These are phyloP conservation scores for Branchellion lobata DNA, from an alignment of 2,888 invertebrate genomes.

Conservation along the genomic window DNA sequence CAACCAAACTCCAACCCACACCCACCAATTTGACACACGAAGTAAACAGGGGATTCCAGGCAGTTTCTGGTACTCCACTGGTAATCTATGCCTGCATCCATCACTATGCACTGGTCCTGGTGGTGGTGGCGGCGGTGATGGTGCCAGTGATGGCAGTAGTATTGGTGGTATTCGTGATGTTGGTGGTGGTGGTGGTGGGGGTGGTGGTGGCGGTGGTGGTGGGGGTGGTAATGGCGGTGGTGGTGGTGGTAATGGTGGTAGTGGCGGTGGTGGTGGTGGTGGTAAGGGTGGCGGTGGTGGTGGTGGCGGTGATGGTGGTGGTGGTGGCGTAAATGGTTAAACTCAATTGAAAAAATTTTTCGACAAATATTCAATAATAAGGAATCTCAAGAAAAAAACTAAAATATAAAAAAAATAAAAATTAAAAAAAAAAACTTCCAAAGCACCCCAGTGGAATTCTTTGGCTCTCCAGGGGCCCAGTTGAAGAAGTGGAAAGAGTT, in stretches of 20 bases:
- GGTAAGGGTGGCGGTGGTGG: slow-evolving; percentile 1
- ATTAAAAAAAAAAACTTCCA: too few relatives aligned
- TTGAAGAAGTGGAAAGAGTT: slow-evolving; percentile 34
- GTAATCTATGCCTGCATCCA: slow-evolving; percentile 12
- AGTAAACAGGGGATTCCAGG: slow-evolving; percentile 7
- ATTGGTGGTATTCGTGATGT: not conserved
- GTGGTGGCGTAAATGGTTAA: too few relatives aligned
- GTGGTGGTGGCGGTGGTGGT: slow-evolving; percentile 18
- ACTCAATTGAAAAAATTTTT: too few relatives aligned
- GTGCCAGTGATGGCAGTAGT: not conserved
- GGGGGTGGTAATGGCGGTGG: slow-evolving; percentile 28
- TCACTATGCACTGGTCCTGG: slow-evolving; percentile 33
- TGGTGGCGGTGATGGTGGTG: too few relatives aligned
- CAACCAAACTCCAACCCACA: too few relatives aligned
- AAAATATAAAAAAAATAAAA: too few relatives aligned
- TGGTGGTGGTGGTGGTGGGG: not conserved
- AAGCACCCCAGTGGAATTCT: not conserved
- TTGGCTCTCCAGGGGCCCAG: slow-evolving; percentile 32
- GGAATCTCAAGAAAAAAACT: too few relatives aligned
- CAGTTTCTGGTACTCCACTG: slow-evolving; percentile 20
- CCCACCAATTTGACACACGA: slow-evolving; percentile 35
- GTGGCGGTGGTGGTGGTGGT: not conserved
- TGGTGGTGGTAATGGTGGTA: not conserved
- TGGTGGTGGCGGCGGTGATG: too few relatives aligned
- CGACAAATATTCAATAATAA: too few relatives aligned